Evolutionary conservation across 2,888 invertebrate species (phyloP).

Genomic region (Catotricha subobsoleta): DNA sequence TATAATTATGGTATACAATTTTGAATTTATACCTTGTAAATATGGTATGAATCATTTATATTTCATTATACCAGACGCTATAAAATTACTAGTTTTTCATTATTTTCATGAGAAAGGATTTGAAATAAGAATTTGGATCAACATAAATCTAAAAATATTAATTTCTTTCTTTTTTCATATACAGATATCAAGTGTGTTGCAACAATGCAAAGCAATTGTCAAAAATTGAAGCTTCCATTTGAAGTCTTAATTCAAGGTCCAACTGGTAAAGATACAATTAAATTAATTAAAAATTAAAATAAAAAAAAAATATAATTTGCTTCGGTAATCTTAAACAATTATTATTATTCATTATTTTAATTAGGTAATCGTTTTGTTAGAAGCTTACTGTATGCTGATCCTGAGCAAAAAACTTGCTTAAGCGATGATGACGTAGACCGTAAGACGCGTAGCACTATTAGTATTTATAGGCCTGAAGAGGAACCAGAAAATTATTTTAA

Average conservation of each 20-base stretch:
- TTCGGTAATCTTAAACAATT: no score
- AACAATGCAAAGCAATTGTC: constrained; percentile 22
- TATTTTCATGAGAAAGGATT: no score
- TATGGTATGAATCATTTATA: neutral
- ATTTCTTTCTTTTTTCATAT: neutral
- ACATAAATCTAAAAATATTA: no score
- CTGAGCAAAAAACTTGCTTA: neutral
- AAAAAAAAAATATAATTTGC: no score
- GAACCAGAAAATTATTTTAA: no score
- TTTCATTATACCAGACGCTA: neutral
- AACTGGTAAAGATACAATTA: no score
- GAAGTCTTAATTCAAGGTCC: constrained; percentile 28
- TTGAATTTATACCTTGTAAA: no score
- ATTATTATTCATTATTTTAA: no score
- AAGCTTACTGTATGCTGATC: constrained; percentile 11
- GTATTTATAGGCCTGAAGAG: constrained; percentile 20
- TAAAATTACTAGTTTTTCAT: neutral
- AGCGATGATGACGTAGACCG: constrained; percentile 9
- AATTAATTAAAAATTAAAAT: no score
- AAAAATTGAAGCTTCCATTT: constrained; percentile 20
- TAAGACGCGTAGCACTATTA: constrained; percentile 22
- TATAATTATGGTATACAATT: no score
- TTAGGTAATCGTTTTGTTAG: constrained; percentile 24
- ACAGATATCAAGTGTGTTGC: constrained; percentile 20
- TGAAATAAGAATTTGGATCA: no score